phyloP scores from a whole-genome alignment of 2,888 invertebrate species.

The Galerucella nymphaeae region DNA sequence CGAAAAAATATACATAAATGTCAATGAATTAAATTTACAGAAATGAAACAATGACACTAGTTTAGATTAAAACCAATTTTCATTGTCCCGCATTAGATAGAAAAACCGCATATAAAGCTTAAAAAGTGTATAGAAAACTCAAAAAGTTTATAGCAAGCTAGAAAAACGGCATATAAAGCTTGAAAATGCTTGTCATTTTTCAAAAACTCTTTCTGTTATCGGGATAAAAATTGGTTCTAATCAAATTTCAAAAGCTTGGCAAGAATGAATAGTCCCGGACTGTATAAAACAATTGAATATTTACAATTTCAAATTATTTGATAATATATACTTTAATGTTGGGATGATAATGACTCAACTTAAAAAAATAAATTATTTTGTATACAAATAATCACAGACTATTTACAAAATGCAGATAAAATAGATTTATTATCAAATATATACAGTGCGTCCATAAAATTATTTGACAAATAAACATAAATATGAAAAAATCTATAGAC shows the following conservation, averaged over 20 bases:
- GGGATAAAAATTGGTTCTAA: not conserved
- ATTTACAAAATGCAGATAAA: slow-evolving; percentile 45
- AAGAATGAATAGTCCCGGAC: not conserved
- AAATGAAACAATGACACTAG: not conserved
- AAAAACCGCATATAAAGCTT: no score
- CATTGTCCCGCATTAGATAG: no score
- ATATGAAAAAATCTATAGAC: not conserved
- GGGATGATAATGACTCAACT: not conserved
- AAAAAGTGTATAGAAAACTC: no score
- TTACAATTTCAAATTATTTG: not conserved
- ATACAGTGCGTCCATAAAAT: no score
- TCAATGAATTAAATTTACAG: not conserved
- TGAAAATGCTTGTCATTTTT: no score
- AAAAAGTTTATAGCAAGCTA: no score
- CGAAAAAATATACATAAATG: not conserved
- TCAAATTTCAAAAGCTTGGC: not conserved
- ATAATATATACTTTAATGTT: not conserved
- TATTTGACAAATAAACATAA: no score
- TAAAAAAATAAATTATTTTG: slow-evolving; percentile 49
- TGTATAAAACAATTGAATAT: not conserved
- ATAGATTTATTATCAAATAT: not conserved
- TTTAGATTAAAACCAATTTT: no score
- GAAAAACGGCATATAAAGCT: no score
- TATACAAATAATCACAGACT: slow-evolving; percentile 52
- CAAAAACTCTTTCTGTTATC: no score